Conservation (phyloP, 2,888 invertebrate species). For the Aromia moschata region DNA sequence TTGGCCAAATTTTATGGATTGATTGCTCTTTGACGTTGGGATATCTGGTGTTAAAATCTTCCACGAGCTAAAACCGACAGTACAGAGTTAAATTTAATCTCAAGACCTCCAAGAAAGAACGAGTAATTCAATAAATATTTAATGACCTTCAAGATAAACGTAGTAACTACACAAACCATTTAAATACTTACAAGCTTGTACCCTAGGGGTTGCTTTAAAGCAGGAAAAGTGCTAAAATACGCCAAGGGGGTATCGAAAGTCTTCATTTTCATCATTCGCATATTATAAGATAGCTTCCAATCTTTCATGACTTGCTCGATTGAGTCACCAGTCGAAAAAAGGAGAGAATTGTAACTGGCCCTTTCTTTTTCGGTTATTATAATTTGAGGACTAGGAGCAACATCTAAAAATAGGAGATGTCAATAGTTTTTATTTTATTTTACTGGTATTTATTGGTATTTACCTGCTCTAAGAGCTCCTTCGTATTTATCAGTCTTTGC, state of each 20-base stretch:
- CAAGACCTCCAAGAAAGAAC: not conserved
- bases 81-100: not conserved
- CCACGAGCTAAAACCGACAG: conserved; percentile 25
- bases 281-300: conserved; percentile 8
- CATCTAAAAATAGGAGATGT: not conserved
- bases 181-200: conserved; percentile 22
- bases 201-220: conserved; percentile 14
- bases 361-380: conserved; percentile 18
- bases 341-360: conserved; percentile 9
- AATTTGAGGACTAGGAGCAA: not conserved
- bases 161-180: too few relatives aligned
- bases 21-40: conserved; percentile 14
- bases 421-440: not conserved
- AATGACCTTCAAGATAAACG: not conserved
- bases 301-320: conserved; percentile 9
- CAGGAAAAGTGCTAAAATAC: conserved; percentile 25
- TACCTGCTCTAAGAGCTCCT: not conserved
- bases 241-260: conserved; percentile 6
- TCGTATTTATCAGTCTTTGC: conserved; percentile 9
- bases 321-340: conserved; percentile 1
- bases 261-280: conserved; percentile 21
- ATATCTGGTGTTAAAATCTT: conserved; percentile 25
- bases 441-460: not conserved
- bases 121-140: not conserved
- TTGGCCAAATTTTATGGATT: conserved; percentile 25